Evolutionary conservation across 2,888 invertebrate species (phyloP).

Genomic region (Disparrhopalites patrizii): DNA sequence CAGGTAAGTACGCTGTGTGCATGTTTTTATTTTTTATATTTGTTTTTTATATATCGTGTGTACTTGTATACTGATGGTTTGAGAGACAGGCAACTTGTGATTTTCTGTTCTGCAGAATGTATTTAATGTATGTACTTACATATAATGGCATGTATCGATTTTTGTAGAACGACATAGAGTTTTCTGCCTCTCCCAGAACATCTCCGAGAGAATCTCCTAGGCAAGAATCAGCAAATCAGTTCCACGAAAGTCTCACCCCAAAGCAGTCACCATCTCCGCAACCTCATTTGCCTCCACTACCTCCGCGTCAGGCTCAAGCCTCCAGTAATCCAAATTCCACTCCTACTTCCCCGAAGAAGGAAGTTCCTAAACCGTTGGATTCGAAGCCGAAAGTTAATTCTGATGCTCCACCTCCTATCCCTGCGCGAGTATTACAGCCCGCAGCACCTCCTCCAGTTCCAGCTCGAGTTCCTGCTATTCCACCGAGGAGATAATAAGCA

Average conservation of each 20-base stretch:
- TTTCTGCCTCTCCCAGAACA: slow-evolving; percentile 32
- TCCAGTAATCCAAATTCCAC: slow-evolving; percentile 23
- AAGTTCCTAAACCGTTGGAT: slow-evolving; percentile 20
- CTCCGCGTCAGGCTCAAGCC: slow-evolving; percentile 29
- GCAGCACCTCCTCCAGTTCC: slow-evolving; percentile 58
- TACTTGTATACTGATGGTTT: too few species aligned
- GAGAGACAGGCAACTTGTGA: neutral
- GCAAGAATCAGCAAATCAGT: slow-evolving; percentile 17
- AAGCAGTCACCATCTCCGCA: neutral
- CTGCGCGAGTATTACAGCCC: slow-evolving; percentile 50
- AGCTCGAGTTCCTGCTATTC: slow-evolving; percentile 49
- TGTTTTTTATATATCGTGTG: neutral
- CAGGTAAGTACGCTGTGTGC: slow-evolving; percentile 3
- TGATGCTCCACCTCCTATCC: slow-evolving; percentile 38
- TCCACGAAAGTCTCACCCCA: slow-evolving; percentile 35
- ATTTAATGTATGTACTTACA: too few species aligned
- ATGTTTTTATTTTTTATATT: neutral
- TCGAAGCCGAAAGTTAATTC: neutral
- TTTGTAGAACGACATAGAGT: too few species aligned
- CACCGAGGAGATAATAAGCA: slow-evolving; percentile 40
- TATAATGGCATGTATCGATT: too few species aligned
- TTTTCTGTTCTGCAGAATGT: neutral
- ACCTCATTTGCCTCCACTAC: slow-evolving; percentile 42
- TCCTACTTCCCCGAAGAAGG: slow-evolving; percentile 21
- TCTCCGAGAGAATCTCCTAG: slow-evolving; percentile 42